These are phyloP conservation scores for Pholis gunnellus DNA, from an alignment of 2,113 vertebrate genomes.

Conservation along the genomic window DNA sequence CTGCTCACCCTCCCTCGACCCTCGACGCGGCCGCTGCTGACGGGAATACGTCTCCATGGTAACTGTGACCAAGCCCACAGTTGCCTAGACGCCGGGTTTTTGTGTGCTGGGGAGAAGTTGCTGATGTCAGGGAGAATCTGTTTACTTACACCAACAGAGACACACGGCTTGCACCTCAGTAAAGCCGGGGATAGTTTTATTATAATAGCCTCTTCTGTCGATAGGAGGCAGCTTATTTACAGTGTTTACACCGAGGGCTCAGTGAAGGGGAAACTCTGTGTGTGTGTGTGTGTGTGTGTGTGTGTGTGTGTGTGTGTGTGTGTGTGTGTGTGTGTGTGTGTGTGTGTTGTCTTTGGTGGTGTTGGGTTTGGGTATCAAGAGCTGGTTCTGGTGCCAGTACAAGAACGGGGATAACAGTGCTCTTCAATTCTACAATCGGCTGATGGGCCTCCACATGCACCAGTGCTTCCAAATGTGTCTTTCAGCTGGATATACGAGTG, in stretches of 20 bases:
- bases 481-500: background rate
- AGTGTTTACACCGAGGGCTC: conserved; percentile 53
- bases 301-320: no score
- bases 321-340: background rate
- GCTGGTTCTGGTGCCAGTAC: conserved; percentile 19
- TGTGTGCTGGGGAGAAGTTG: conserved; percentile 59
- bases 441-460: background rate
- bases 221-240: conserved; percentile 56
- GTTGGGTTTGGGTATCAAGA: background rate
- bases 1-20: conserved; percentile 29
- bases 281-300: background rate
- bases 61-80: conserved; percentile 79
- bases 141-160: conserved; percentile 70
- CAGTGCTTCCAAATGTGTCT: background rate
- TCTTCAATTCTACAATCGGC: background rate
- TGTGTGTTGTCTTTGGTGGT: conserved; percentile 1
- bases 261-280: conserved; percentile 15
- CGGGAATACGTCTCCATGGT: conserved; percentile 77
- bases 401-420: background rate
- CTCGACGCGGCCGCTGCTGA: conserved; percentile 43
- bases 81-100: conserved; percentile 76
- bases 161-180: conserved; percentile 61
- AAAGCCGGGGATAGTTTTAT: conserved; percentile 59
- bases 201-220: conserved; percentile 45
- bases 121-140: conserved; percentile 74